Conservation (phyloP, 2,113 vertebrate genomes). For the Triplophysa siluroides region DNA sequence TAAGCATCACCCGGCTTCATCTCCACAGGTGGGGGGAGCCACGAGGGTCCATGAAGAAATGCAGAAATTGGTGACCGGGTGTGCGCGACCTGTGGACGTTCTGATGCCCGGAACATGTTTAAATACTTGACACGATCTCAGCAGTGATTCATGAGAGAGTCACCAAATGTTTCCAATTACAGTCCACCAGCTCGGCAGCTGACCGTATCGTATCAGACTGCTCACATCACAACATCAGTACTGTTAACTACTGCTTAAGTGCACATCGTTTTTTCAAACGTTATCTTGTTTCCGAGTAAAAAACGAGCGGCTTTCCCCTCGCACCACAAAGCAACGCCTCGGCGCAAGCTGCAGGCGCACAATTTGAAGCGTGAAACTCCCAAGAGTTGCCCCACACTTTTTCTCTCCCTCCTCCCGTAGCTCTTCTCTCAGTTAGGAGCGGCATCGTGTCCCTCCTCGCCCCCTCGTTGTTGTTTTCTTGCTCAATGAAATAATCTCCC, state of each 20-base stretch:
- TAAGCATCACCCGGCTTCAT: slow-evolving; percentile 55
- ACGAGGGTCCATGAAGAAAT: slow-evolving; percentile 71
- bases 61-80: not conserved
- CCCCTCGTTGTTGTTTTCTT: slow-evolving; percentile 79
- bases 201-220: too few species aligned
- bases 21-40: slow-evolving; percentile 75
- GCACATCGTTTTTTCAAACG: not conserved
- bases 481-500: slow-evolving; percentile 80
- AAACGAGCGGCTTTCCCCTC: not conserved
- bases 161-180: not conserved
- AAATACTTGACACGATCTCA: slow-evolving; percentile 2
- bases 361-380: slow-evolving; percentile 52
- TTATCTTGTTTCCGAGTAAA: not conserved
- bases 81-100: not conserved
- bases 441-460: slow-evolving; percentile 64
- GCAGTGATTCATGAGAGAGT: not conserved
- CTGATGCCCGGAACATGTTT: not conserved
- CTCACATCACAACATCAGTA: slow-evolving; percentile 1
- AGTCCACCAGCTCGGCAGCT: not conserved
- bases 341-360: slow-evolving; percentile 23
- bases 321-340: not conserved
- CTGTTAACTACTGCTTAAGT: not conserved
- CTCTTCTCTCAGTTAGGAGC: slow-evolving; percentile 61
- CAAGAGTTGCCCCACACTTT: slow-evolving; percentile 38
- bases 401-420: slow-evolving; percentile 7